A percentile compares a stretch with the other conserved stretches of the same genome.
These are phyloP conservation scores for Cenopis cana DNA, from an alignment of 2,888 invertebrate genomes.

Conservation along the genomic window DNA sequence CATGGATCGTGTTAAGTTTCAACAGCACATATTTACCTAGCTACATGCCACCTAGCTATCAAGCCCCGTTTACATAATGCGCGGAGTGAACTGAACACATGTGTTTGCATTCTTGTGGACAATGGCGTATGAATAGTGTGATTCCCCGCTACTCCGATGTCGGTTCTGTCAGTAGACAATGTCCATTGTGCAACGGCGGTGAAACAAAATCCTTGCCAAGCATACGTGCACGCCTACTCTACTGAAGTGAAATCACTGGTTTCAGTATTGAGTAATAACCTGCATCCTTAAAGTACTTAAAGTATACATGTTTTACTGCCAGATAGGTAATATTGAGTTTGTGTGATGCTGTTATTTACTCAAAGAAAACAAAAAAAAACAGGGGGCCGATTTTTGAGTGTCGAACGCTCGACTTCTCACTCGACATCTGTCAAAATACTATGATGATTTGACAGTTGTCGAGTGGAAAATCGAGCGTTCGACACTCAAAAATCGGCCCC, in stretches of 20 bases:
- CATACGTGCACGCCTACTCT: constrained; percentile 34
- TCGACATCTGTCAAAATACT: too few species aligned
- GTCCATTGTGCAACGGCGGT: constrained; percentile 72
- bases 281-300: not conserved
- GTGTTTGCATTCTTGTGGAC: constrained; percentile 62
- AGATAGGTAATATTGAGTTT: not conserved
- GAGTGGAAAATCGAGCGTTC: too few species aligned
- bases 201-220: constrained; percentile 65
- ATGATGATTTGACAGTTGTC: too few species aligned
- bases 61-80: constrained; percentile 26
- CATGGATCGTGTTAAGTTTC: not conserved
- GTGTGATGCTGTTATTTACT: not conserved
- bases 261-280: constrained; percentile 17
- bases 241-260: constrained; percentile 46
- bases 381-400: too few species aligned
- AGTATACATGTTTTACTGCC: not conserved
- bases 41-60: constrained; percentile 10
- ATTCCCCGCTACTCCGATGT: constrained; percentile 57
- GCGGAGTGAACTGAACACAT: constrained; percentile 50
- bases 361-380: too few species aligned
- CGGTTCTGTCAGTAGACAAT: constrained; percentile 64
- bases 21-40: not conserved
- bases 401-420: too few species aligned
- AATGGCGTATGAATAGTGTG: constrained; percentile 65
- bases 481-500: too few species aligned